Base-by-base conservation (phyloP, 2,888 invertebrate genomes). In the Ecliptopera silaceata region DNA sequence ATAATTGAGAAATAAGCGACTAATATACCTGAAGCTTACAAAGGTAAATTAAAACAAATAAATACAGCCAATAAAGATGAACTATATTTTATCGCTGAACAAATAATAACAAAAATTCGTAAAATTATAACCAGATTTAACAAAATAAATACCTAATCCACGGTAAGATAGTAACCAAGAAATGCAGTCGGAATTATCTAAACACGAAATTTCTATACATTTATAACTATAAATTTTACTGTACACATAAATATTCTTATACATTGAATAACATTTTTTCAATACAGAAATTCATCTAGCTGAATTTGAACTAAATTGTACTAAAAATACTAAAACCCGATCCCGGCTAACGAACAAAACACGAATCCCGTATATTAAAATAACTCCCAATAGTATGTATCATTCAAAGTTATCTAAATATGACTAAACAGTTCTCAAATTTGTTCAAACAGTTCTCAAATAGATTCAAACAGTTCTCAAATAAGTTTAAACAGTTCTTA, bases 111-210 rank as follows among this genome's bases (percentile, higher is more conserved):
- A 88, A 87, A n/a, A 88, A 88, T 85, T 86, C 79, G 79, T 86
- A 88, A 84, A 88, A 86, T 88, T 83, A 85, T 79, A 87, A 88
- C 86, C 89, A 86, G 84, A 78, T 78, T 82, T 77, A 90, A 90
- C 87, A 87, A 87, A 88, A 90, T 89, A 90, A 90, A 90, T 89
- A 90, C 88, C 89, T 85, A 80, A 83, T 86, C 85, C 89, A 80
- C 69, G 80, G 83, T 86, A 84, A 79, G 81, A 29, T 31, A 75
- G 69, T 80, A 75, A 70, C 59, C 61, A 80, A 75, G 72, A 82
- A 82, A 84, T 81, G 82, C 81, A 82, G 76, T 82, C 79, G 72
- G 68, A 72, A 64, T 66, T 67, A 71, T 71, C 72, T 71, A 75
- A 63, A 75, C 74, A 74, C 61, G 63, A 71, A 72, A 72, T 75